Percentiles rank a stretch among this genome's conserved stretches.
Conservation (phyloP, 2,113 vertebrate species). For the Platanista minor region DNA sequence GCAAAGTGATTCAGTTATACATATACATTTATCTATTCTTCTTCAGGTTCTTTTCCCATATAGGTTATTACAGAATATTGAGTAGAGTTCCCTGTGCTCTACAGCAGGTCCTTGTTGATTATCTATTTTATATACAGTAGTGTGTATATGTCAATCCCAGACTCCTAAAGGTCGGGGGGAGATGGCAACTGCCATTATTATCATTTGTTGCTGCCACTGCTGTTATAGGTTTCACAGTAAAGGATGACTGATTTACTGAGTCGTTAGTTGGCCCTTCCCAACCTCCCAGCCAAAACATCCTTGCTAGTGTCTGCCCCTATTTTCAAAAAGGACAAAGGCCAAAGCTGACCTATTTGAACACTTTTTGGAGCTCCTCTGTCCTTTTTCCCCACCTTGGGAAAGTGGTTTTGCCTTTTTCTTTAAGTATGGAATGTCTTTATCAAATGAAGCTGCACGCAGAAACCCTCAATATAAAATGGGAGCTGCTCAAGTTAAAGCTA, state of each 20-base stretch:
- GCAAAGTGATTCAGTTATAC: neutral
- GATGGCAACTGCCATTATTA: neutral
- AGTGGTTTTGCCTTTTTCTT: constrained; percentile 21
- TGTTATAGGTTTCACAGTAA: neutral
- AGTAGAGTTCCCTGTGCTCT: neutral
- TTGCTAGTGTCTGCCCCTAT: neutral
- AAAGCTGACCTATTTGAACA: neutral
- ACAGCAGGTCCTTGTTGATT: neutral
- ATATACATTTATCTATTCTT: neutral
- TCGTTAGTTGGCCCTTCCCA: neutral
- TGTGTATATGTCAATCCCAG: neutral
- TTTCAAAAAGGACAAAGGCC: neutral
- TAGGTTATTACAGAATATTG: neutral
- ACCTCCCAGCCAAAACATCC: neutral
- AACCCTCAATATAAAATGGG: neutral
- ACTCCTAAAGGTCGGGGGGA: neutral
- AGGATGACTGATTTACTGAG: neutral
- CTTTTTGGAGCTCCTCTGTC: neutral
- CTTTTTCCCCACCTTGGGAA: neutral
- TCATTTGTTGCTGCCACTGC: neutral
- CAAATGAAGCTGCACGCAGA: neutral
- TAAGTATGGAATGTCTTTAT: neutral
- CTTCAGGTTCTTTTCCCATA: neutral
- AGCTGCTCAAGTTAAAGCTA: constrained; percentile 4
- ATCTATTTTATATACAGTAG: neutral